Base-by-base conservation (phyloP, 92 coral and sea anemone species). In the Zoanthus sociatus region DNA sequence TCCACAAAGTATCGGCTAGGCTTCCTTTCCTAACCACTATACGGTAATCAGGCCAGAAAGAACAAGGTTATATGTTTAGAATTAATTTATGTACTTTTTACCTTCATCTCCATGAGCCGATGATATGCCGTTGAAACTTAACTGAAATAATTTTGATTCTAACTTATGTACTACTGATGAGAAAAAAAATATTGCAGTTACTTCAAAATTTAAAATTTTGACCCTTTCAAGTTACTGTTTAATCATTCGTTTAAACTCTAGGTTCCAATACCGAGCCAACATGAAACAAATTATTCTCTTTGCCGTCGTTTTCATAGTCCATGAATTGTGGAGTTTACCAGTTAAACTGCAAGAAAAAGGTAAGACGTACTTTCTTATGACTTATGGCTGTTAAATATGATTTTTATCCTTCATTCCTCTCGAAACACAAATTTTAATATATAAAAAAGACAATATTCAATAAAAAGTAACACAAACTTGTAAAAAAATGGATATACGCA, bases 221-320 rank as follows among this genome's bases (percentile, higher is more conserved):
- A 30, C 74, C n/a, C 72, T 56, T 5, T 18, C 30, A 67, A 50
- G 4, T 37, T 20, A 9, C 73, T 81, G 44, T 81, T 81, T 46
- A 42, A 58, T 61, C 60, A 53, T 66, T 21, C n/a, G 45, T 68
- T 45, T 64, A 46, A 81, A 64, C 60, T 66, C 46, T 16, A 81
- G 85, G 75, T 64, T 45, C 58, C 26, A 18, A 71, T 10, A 14
- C 75, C 45, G 20, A 81, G 74, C 85, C 58, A 71, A 21, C 21
- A 81, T 81, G 85, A 66, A 10, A 20, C 46, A 8, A 18, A 46
- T 31, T 6, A n/a, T 81, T 2, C 75, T 81, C 46, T 67, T 81
- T 81, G 76, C 76, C 47, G 76, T 42, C 60, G 61, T 81, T 14
- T 66, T 81, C 9, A 58, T 67, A 53, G 6, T 81, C 8, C 76